A percentile compares a stretch with the other conserved stretches of the same genome.
Evolutionary conservation across 2,797 vertebrate genomes (phyloP).

Genomic region (Bradypus variegatus): DNA sequence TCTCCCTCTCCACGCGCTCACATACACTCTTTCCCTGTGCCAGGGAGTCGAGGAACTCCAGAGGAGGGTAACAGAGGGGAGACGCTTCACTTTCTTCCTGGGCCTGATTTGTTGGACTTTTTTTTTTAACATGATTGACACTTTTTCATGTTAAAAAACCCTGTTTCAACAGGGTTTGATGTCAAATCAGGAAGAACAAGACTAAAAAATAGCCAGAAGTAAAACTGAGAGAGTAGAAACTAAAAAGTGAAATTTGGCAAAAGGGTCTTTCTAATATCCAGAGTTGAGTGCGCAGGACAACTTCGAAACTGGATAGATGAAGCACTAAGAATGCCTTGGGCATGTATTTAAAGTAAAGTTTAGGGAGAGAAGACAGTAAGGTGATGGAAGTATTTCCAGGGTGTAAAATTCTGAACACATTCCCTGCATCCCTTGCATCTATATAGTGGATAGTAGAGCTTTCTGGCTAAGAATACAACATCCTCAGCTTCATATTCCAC

Average conservation of each 20-base stretch:
- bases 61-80: not conserved
- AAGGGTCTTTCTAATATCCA: not conserved
- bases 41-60: not conserved
- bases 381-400: not conserved
- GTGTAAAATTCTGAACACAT: not conserved
- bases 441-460: too few relatives aligned
- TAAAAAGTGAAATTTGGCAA: not conserved
- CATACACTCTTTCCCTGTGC: not conserved
- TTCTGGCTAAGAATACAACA: not conserved
- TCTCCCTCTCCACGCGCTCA: not conserved
- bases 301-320: not conserved
- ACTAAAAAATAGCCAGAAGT: not conserved
- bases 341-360: not conserved
- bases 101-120: not conserved
- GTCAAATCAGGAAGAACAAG: not conserved
- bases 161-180: not conserved
- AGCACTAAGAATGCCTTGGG: not conserved
- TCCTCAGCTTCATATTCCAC: not conserved
- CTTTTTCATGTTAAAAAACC: not conserved
- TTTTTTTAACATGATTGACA: not conserved
- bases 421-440: not conserved
- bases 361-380: not conserved
- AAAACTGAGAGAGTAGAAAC: not conserved
- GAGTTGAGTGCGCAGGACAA: not conserved
- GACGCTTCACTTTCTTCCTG: not conserved